These are phyloP conservation scores for Adineta ricciae DNA, from an alignment of 2,888 invertebrate species.

Conservation along the genomic window DNA sequence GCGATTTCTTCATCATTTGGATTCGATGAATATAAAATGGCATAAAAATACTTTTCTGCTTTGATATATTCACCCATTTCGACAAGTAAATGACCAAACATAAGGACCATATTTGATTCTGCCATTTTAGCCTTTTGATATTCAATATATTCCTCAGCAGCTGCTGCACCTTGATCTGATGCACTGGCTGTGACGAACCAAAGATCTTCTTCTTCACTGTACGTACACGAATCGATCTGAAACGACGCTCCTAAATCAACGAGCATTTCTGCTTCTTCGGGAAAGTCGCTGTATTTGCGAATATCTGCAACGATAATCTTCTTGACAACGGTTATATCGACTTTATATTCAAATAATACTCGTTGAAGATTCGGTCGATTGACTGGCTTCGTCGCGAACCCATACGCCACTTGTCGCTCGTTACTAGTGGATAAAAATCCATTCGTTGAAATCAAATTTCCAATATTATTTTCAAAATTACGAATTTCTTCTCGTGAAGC, in stretches of 20 bases:
- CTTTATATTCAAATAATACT: background rate
- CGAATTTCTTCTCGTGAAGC: background rate
- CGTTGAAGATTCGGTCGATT: background rate
- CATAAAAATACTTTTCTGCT: background rate
- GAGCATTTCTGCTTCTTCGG: background rate
- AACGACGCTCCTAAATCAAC: background rate
- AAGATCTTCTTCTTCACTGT: background rate
- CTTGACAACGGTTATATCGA: background rate
- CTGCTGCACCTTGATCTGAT: background rate
- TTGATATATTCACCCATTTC: background rate
- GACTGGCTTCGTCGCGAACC: background rate
- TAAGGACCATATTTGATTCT: background rate
- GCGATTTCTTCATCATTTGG: conserved; percentile 1
- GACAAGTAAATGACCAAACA: background rate
- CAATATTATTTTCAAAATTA: background rate
- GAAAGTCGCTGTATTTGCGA: background rate
- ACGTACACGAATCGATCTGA: background rate
- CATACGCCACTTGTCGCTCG: background rate
- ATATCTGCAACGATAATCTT: background rate
- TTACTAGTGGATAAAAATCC: background rate
- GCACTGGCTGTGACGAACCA: background rate
- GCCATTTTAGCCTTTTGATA: background rate
- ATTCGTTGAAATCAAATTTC: background rate
- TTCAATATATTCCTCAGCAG: background rate
- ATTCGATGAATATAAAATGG: background rate